Evolutionary conservation across 35 echinoderm and acorn worm species (phyloP), one percentile per base, ranked within the genome.

Genomic region (Chiridota heheva): DNA sequence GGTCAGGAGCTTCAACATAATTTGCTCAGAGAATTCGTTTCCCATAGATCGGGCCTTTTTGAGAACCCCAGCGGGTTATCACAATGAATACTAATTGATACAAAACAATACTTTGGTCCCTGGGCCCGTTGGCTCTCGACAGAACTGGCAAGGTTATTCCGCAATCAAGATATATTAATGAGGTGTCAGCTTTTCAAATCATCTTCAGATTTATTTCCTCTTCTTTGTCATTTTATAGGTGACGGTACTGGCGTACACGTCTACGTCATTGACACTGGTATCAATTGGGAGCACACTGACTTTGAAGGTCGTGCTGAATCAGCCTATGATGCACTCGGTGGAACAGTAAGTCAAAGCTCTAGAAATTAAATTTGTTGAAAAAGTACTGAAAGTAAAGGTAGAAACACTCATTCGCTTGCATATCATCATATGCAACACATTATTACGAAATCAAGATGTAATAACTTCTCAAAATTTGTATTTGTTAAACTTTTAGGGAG

Each of bases 261-360:
- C 41, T 87, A 77, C 84, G 84, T 87, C 72, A 77, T 87, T 43
- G 83, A 86, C 49, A 86, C 83, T 33, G 83, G 83, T 64, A 62
- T 86, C 48, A 55, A 44, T 38, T 10, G 29, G 15, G 41, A 58
- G 2, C 84, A 87, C 60, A 77, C 65, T 44, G 84, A 87, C 44
- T 87, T 87, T 33, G 58, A 42, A 27, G 84, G 58, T 2, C 72
- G 72, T 46, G 84, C 72, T 20, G 18, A 36, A 25, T 33, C 27
- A 26, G 53, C 60, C n/a, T 87, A 78, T 39, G 84, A 87, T 67
- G 71, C 84, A 25, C 29, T 62, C 13, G 84, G 72, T 28, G 84
- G 84, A 24, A 22, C 46, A 18, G 84, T 87, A 78, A 78, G 84
- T 64, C 18, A 2, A 0, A 7, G 33, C 5, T 24, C 27, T 55